Base-by-base conservation (phyloP, 2,797 vertebrate species). In the Paramormyrops hopkinsi region DNA sequence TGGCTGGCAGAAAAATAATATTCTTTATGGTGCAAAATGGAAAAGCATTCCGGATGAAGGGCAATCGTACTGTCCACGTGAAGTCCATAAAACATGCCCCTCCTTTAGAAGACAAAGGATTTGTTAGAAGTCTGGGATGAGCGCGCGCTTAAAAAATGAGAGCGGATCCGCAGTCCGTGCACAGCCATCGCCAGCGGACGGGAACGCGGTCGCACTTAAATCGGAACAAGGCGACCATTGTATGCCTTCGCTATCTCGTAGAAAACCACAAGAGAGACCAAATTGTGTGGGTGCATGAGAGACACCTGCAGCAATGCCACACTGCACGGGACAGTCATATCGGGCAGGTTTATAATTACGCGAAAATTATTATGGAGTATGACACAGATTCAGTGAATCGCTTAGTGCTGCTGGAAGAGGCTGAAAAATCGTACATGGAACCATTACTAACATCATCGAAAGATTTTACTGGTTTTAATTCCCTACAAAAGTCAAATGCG, bases 1-100 rank as follows among this genome's bases (percentile, higher is more conserved):
- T 99, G 98, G 96, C 97, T 97, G 96, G 97, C 97, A 98, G 97
- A 97, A 99, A 99, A 99, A 99, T 98, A 97, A 98, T 98, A 98
- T 99, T 99, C 97, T 98, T 99, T 97, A 99, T 98, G 97, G 97
- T 95, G 94, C 96, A 97, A 98, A 98, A 99, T 97, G 96, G 97
- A 97, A 97, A 97, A 95, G 96, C 97, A 97, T 97, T 97, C 95
- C 95, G 94, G 95, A 96, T 98, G 97, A 98, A 99, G 97, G 98
- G 97, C 97, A 97, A 97, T 96, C 96, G 97, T 95, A 96, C 95
- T 95, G 97, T 96, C 92, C 56, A 93, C 89, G 93, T 96, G 96
- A 95, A 96, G 97, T 98, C 97, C 95, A 97, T 99, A 97, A 98
- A 98, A 94, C 96, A 96, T 92, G 95, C 93, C 94, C 94, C 95